Conservation (phyloP, 2,888 invertebrate genomes). For the Charanyca ferruginea region DNA sequence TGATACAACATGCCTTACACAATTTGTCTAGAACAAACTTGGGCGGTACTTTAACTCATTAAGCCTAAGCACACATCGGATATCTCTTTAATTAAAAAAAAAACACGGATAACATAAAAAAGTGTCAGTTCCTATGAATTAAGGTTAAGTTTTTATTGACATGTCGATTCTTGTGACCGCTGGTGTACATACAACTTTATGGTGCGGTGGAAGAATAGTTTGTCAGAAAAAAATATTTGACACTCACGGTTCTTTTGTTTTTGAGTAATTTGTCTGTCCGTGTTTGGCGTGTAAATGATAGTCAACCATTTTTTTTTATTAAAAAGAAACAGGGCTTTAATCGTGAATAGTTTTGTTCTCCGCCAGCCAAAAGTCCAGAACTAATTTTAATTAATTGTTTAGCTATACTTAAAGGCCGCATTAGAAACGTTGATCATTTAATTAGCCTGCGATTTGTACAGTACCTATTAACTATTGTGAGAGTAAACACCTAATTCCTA, state of each 20-base stretch:
- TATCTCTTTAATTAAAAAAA: slow-evolving; percentile 73
- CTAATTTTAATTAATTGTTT: neutral
- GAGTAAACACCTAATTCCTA: slow-evolving; percentile 33
- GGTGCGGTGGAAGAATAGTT: slow-evolving; percentile 44
- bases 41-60: slow-evolving; percentile 67
- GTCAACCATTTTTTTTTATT: neutral
- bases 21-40: slow-evolving; percentile 72
- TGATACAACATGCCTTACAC: slow-evolving; percentile 59
- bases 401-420: neutral
- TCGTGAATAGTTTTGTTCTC: too few species aligned
- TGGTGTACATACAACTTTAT: slow-evolving; percentile 70
- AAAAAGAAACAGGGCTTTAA: neutral
- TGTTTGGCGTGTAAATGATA: slow-evolving; percentile 1
- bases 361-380: too few species aligned
- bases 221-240: slow-evolving; percentile 61
- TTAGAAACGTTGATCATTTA: neutral
- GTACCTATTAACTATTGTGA: slow-evolving; percentile 10
- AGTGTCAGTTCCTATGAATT: slow-evolving; percentile 76
- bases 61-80: slow-evolving; percentile 65
- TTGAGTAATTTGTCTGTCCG: slow-evolving; percentile 12
- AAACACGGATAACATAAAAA: slow-evolving; percentile 71
- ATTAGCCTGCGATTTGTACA: slow-evolving; percentile 1
- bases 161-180: slow-evolving; percentile 72
- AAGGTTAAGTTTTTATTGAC: slow-evolving; percentile 71
- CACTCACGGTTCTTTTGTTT: slow-evolving; percentile 26